phyloP scores from a whole-genome alignment of 2,113 vertebrate genomes.

The Benitochromis conjunctus region DNA sequence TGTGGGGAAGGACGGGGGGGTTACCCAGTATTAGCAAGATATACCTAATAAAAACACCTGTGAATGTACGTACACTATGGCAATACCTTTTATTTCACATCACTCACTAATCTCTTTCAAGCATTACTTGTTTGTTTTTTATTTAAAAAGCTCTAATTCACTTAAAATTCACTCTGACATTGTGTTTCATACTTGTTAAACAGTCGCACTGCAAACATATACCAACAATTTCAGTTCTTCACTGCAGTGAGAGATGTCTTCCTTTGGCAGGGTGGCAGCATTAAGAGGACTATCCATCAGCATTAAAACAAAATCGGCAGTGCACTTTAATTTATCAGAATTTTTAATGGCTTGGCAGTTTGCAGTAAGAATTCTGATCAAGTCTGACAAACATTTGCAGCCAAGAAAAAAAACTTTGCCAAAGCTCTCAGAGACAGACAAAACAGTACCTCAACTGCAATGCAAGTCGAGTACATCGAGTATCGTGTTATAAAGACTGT shows the following conservation, averaged over 20 bases:
- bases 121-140: no score
- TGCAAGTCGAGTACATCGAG: neutral
- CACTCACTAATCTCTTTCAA: no score
- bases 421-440: neutral
- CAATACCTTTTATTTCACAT: no score
- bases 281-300: neutral
- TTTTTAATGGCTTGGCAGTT: slow-evolving; percentile 10
- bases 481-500: neutral
- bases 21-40: no score
- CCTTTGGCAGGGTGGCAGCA: neutral
- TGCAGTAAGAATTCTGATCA: neutral
- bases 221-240: neutral
- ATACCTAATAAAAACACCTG: no score
- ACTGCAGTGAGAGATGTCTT: neutral
- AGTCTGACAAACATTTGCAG: neutral
- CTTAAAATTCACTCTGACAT: neutral
- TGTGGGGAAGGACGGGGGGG: no score
- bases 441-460: neutral
- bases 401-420: neutral
- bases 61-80: no score
- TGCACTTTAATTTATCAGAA: slow-evolving; percentile 22
- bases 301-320: slow-evolving; percentile 15
- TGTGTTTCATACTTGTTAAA: neutral
- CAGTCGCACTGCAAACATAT: neutral
- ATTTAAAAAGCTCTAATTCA: neutral